Percentiles rank a stretch among this genome's conserved stretches.
phyloP scores from a whole-genome alignment of 2,113 vertebrate species.

The Microcebus tavaratra region DNA sequence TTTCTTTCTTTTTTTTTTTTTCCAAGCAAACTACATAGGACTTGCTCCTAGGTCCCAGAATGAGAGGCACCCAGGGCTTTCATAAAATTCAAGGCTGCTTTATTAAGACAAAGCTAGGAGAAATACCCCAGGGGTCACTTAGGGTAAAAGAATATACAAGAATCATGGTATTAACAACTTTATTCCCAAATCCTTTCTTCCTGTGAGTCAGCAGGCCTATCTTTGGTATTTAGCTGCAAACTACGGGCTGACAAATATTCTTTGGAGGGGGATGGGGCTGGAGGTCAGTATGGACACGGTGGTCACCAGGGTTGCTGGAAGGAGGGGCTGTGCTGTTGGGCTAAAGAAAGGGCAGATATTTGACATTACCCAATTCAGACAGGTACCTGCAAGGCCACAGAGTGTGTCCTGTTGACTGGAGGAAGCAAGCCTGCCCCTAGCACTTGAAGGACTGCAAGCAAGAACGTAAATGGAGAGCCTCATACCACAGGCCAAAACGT shows the following conservation, averaged over 20 bases:
- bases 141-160: background rate
- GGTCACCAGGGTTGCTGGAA: background rate
- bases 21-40: background rate
- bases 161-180: background rate
- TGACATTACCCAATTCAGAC: too few species aligned
- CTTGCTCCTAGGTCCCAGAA: background rate
- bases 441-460: background rate
- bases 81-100: background rate
- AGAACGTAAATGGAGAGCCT: background rate
- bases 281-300: background rate
- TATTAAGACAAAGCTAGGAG: background rate
- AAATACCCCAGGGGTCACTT: background rate
- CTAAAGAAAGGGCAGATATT: background rate
- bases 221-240: background rate
- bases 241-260: background rate
- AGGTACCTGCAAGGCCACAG: background rate
- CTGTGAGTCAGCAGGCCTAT: background rate
- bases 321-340: background rate
- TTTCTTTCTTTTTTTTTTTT: too few species aligned
- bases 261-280: background rate
- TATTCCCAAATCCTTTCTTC: background rate
- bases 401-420: background rate
- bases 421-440: background rate
- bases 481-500: background rate
- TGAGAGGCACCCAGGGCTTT: background rate